Evolutionary conservation across 2,797 vertebrate species (phyloP).

Genomic region (Propithecus perrieri): DNA sequence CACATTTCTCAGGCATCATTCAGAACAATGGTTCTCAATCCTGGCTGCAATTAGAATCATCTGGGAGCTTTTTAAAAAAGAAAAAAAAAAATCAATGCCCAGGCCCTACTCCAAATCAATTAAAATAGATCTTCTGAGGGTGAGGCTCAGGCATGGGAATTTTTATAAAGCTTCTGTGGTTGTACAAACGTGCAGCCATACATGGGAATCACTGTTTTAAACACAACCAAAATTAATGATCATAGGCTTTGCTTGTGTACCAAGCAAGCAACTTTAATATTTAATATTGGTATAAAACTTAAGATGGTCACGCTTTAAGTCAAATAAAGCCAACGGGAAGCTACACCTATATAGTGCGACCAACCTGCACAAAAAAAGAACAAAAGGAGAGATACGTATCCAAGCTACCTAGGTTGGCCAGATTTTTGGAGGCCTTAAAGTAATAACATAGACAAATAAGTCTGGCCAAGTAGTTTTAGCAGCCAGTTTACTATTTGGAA

Average conservation of each 20-base stretch:
- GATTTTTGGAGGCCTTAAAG: background rate
- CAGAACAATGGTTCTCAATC: constrained; percentile 61
- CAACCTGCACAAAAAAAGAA: background rate
- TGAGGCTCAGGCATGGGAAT: constrained; percentile 49
- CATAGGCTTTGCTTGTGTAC: background rate
- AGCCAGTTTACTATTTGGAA: background rate
- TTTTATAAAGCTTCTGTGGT: constrained; percentile 55
- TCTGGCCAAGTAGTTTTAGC: background rate
- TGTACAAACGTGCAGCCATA: background rate
- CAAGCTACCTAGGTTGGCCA: background rate
- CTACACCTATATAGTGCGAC: background rate
- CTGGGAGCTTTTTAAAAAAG: constrained; percentile 49
- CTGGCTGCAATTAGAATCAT: constrained; percentile 73
- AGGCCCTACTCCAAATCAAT: constrained; percentile 69
- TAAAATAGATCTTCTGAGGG: constrained; percentile 71
- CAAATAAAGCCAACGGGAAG: constrained; percentile 31
- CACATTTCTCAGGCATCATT: constrained; percentile 69
- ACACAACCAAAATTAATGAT: constrained; percentile 41
- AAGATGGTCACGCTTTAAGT: constrained; percentile 26
- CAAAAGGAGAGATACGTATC: background rate
- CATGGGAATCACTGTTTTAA: constrained; percentile 42
- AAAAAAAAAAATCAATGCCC: constrained; percentile 49
- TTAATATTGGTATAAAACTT: constrained; percentile 45
- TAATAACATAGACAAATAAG: background rate
- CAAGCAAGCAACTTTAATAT: background rate